Evolutionary conservation across 1,140 invertebrate species (phyloP).

Genomic region (Glossosoma conforme): DNA sequence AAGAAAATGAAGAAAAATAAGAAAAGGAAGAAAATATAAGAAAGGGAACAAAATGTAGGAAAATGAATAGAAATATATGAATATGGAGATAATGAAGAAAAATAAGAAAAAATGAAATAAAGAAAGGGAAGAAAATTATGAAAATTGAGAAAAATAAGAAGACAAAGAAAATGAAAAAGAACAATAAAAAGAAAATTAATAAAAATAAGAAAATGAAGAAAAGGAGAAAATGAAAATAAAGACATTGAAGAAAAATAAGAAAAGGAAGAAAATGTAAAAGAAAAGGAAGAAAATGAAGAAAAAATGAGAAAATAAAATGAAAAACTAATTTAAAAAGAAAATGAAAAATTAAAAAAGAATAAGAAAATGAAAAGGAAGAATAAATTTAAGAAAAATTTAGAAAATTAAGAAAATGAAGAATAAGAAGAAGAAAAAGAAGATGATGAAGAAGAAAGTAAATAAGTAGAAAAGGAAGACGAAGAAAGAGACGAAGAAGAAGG

Average conservation of each 20-base stretch:
- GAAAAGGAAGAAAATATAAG: not conserved
- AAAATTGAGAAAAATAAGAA: not conserved
- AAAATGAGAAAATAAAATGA: not conserved
- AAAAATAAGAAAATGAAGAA: not conserved
- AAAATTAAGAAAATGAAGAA: not conserved
- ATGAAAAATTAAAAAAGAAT: not conserved
- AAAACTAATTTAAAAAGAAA: not conserved
- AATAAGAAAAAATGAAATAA: not conserved
- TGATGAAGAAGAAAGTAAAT: not conserved
- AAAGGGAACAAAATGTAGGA: not conserved
- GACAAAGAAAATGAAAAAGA: not conserved
- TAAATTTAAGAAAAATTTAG: not conserved
- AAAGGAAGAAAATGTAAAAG: not conserved
- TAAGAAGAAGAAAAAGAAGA: not conserved
- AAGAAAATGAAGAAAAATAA: not conserved
- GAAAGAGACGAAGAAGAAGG: not conserved
- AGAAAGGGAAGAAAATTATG: not conserved
- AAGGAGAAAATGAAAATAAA: not conserved
- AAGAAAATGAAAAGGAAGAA: not conserved
- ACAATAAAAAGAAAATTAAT: not conserved
- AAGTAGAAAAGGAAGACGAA: not conserved
- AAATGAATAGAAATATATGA: not conserved
- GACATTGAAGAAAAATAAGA: not conserved
- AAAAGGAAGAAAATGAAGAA: constrained; percentile 2
- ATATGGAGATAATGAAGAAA: not conserved